Conservation (phyloP, 2,888 invertebrate species). For the Agriopis marginaria region DNA sequence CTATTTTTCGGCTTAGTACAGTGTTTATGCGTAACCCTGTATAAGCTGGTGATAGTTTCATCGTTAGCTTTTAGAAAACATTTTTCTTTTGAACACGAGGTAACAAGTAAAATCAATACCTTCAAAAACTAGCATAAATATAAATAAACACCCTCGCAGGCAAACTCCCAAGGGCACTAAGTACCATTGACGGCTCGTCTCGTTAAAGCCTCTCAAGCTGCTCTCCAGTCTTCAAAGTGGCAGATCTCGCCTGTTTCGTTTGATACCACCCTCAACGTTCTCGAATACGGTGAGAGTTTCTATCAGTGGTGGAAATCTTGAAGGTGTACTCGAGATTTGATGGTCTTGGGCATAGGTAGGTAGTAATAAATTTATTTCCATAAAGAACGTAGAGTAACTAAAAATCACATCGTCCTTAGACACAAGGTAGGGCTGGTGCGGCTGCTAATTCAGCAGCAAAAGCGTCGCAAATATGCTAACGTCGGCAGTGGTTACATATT, state of each 20-base stretch:
- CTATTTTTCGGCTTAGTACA: too few relatives aligned
- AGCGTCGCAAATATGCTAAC: too few relatives aligned
- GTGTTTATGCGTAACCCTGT: too few relatives aligned
- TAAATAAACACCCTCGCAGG: neutral
- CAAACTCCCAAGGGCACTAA: constrained; percentile 6
- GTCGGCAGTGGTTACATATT: too few relatives aligned
- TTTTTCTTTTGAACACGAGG: too few relatives aligned
- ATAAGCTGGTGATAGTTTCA: too few relatives aligned
- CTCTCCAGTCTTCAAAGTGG: constrained; percentile 13
- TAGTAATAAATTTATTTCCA: neutral
- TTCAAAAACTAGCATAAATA: constrained; percentile 8
- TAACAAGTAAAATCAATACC: neutral
- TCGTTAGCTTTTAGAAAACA: too few relatives aligned
- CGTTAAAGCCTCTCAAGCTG: constrained; percentile 1
- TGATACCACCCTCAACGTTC: constrained; percentile 17
- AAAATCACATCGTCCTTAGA: too few relatives aligned
- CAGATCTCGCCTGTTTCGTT: constrained; percentile 15
- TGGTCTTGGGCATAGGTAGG: constrained; percentile 15
- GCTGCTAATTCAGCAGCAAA: too few relatives aligned
- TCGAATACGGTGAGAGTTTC: constrained; percentile 13
- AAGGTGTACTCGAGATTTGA: constrained; percentile 23
- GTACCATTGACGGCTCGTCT: constrained; percentile 5
- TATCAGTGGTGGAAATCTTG: constrained; percentile 15
- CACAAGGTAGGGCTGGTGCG: too few relatives aligned
- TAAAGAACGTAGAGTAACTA: too few relatives aligned